These are phyloP conservation scores for Lepidostoma basale DNA, from an alignment of 1,140 invertebrate genomes.

Conservation along the genomic window DNA sequence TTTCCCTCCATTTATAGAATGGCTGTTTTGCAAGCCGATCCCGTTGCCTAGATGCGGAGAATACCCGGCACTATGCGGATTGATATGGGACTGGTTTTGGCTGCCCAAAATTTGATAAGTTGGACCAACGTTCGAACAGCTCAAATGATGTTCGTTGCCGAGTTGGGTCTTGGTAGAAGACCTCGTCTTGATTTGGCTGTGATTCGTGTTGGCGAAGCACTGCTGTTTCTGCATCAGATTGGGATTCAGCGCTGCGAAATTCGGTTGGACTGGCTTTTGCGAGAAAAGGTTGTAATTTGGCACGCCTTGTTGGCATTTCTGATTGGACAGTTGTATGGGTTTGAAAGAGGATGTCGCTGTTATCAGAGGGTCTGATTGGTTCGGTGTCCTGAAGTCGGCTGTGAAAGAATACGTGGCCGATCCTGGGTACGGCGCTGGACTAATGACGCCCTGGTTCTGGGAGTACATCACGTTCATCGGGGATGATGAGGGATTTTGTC, in stretches of 20 bases:
- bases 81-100: conserved; percentile 38
- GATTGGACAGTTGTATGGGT: conserved; percentile 47
- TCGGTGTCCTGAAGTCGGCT: conserved; percentile 73
- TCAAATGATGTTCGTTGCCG: conserved; percentile 16
- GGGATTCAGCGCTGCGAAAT: conserved; percentile 16
- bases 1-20: conserved; percentile 38
- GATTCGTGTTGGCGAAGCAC: conserved; percentile 22
- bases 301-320: conserved; percentile 33
- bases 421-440: conserved; percentile 66
- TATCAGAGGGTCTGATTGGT: conserved; percentile 58
- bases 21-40: conserved; percentile 20
- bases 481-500: conserved; percentile 62
- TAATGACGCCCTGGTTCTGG: conserved; percentile 64
- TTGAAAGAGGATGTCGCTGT: conserved; percentile 59
- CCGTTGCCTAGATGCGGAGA: conserved; percentile 20
- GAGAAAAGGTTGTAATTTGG: conserved; percentile 44
- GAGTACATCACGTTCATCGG: conserved; percentile 66
- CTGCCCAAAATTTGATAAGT: conserved; percentile 39
- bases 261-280: conserved; percentile 49
- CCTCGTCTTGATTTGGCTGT: conserved; percentile 41
- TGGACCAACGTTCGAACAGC: conserved; percentile 10
- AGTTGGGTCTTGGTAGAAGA: conserved; percentile 37
- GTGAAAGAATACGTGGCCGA: conserved; percentile 78
- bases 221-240: conserved; percentile 30
- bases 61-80: conserved; percentile 29